Percentiles rank a stretch among this genome's conserved stretches.
Conservation (phyloP, 2,888 invertebrate genomes). For the Tuberolachnus salignus region DNA sequence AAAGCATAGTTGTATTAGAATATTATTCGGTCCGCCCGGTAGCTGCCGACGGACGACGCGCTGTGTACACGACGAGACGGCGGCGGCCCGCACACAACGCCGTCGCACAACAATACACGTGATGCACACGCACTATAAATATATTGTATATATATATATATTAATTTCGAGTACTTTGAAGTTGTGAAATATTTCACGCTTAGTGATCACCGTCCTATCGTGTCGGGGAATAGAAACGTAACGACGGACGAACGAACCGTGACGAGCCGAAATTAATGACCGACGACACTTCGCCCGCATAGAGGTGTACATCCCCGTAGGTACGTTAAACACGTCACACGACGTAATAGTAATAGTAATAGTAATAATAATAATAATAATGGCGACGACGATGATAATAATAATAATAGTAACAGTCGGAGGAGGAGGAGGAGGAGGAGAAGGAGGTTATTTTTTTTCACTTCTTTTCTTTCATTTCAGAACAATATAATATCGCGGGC, state of each 20-base stretch:
- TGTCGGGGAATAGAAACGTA: slow-evolving; percentile 35
- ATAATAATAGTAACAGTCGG: no score
- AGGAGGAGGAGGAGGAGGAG: no score
- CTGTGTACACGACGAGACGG: no score
- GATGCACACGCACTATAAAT: background rate
- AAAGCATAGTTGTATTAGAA: no score
- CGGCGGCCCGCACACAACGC: background rate
- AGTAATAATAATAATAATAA: background rate
- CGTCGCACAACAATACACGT: background rate
- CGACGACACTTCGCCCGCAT: slow-evolving; percentile 29
- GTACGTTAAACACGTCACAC: slow-evolving; percentile 11
- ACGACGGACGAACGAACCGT: slow-evolving; percentile 45
- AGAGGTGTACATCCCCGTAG: background rate
- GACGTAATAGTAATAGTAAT: slow-evolving; percentile 12
- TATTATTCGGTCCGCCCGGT: background rate
- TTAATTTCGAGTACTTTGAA: slow-evolving; percentile 44
- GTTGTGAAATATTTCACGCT: slow-evolving; percentile 48
- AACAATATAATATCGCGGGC: background rate
- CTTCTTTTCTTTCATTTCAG: no score
- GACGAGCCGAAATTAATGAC: slow-evolving; percentile 43
- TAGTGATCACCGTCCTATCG: slow-evolving; percentile 42
- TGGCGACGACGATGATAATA: no score
- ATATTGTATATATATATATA: slow-evolving; percentile 12
- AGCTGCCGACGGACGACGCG: background rate
- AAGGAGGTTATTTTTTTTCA: no score